Evolutionary conservation across 2,113 vertebrate genomes (phyloP).

Genomic region (Geothlypis trichas): DNA sequence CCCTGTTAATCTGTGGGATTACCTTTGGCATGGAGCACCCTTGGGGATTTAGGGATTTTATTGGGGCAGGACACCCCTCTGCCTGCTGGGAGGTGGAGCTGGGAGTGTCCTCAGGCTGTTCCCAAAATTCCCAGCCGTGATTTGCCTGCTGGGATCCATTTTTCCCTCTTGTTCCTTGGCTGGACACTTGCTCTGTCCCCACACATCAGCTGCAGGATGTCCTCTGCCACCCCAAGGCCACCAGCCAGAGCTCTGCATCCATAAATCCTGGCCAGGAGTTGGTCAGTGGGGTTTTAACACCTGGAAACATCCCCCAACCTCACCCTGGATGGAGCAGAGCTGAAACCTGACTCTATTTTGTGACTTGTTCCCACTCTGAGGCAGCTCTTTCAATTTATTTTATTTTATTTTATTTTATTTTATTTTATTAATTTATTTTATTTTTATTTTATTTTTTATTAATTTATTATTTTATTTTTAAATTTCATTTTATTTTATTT

Average conservation of each 20-base stretch:
- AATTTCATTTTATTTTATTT: no score
- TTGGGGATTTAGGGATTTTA: background rate
- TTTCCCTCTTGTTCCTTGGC: background rate
- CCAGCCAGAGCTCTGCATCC: background rate
- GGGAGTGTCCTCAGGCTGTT: background rate
- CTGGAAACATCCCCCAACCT: background rate
- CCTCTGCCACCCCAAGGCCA: background rate
- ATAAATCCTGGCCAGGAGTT: background rate
- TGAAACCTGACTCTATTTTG: background rate
- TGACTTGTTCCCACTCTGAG: background rate
- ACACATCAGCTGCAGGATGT: rapidly evolving
- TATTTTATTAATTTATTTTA: no score
- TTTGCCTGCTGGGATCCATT: background rate
- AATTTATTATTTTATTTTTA: no score
- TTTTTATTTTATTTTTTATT: no score
- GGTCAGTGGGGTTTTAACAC: background rate
- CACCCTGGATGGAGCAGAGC: background rate
- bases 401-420: no score
- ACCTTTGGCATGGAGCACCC: background rate
- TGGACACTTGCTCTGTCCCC: background rate
- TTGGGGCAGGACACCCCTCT: background rate
- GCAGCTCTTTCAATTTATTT: background rate
- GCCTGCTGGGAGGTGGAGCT: background rate
- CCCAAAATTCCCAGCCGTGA: background rate
- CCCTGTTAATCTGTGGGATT: background rate